These are phyloP conservation scores for Bostrychus sinensis DNA, from an alignment of 2,113 vertebrate species.

Conservation along the genomic window DNA sequence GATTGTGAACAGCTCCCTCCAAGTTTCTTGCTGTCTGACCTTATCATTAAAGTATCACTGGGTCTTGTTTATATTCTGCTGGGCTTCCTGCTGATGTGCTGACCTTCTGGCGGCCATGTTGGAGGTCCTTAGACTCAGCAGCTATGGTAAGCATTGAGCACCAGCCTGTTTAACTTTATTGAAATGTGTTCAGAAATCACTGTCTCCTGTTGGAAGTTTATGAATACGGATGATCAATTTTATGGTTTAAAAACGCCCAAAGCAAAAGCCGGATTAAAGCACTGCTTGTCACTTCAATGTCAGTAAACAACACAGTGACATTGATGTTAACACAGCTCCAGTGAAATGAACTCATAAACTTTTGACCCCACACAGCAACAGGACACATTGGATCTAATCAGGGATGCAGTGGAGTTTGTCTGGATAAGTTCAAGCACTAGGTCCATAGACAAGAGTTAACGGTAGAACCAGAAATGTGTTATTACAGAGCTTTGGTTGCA, in stretches of 20 bases:
- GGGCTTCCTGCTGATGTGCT: constrained; percentile 34
- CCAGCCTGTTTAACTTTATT: not conserved
- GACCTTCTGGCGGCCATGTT: constrained; percentile 33
- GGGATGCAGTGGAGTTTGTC: no score
- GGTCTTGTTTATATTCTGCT: constrained; percentile 8
- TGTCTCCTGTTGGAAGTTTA: not conserved
- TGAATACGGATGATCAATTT: not conserved
- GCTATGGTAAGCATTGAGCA: not conserved
- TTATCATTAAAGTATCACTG: constrained; percentile 19
- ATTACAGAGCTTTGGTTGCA: no score
- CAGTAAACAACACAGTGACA: not conserved
- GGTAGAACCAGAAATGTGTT: no score
- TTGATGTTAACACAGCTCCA: not conserved
- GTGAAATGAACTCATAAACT: not conserved
- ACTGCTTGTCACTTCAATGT: not conserved
- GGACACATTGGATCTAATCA: not conserved
- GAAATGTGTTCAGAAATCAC: not conserved
- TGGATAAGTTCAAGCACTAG: no score
- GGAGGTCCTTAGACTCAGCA: constrained; percentile 7
- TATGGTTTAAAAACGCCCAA: no score
- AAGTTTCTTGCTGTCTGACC: constrained; percentile 19
- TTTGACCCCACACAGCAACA: not conserved
- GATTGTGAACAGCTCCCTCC: not conserved
- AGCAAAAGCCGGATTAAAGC: not conserved
- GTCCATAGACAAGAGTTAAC: no score